These are phyloP conservation scores for Platycnemis pennipes DNA, from an alignment of 2,888 invertebrate genomes.

Conservation along the genomic window DNA sequence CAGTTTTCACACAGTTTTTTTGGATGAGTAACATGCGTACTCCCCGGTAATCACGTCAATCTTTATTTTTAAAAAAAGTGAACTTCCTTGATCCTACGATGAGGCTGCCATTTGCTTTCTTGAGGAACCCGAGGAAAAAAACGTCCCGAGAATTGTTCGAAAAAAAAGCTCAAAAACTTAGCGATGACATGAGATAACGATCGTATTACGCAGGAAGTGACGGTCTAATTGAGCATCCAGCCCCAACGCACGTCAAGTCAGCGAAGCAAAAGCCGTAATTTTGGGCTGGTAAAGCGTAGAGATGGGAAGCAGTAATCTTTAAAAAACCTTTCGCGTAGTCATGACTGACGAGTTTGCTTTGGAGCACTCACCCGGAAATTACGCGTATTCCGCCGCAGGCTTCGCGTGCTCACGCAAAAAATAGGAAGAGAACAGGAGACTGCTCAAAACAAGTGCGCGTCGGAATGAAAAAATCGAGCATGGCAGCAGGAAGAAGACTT, in stretches of 20 bases:
- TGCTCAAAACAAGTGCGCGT: neutral
- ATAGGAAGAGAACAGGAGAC: neutral
- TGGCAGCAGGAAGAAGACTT: neutral
- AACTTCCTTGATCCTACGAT: no score
- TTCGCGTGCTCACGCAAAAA: neutral
- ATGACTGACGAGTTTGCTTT: neutral
- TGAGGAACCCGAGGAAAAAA: no score
- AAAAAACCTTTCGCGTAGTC: neutral
- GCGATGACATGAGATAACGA: neutral
- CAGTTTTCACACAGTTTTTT: no score
- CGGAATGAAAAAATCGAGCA: neutral
- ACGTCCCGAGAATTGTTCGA: neutral
- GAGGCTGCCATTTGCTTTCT: no score
- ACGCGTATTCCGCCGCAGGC: neutral
- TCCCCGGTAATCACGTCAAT: no score
- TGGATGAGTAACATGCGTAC: no score
- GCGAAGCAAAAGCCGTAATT: slow-evolving; percentile 11
- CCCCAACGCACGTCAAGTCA: neutral
- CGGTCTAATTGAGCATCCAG: slow-evolving; percentile 23
- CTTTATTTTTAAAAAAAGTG: no score
- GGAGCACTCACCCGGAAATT: slow-evolving; percentile 11
- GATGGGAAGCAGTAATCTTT: neutral
- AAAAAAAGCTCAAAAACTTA: neutral
- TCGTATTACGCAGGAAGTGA: neutral
- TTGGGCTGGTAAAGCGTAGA: neutral